Conservation (phyloP, 2,888 invertebrate genomes). For the Drosophila fungiperda region DNA sequence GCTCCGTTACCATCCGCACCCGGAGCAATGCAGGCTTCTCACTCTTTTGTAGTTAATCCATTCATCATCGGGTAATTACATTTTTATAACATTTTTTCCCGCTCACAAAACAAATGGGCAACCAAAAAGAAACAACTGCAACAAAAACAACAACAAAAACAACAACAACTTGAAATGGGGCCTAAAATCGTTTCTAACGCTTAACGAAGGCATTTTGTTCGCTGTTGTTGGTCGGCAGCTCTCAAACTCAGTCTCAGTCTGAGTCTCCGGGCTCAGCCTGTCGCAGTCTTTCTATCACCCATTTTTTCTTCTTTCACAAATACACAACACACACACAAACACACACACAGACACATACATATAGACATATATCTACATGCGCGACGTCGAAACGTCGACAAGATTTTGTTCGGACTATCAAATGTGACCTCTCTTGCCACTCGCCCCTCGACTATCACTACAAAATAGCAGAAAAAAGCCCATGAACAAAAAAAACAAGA, state of each 20-base stretch:
- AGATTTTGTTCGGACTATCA: slow-evolving; percentile 75
- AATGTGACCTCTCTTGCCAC: slow-evolving; percentile 75
- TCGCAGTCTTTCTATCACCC: slow-evolving; percentile 62
- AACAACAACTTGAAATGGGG: slow-evolving; percentile 46
- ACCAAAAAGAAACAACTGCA: slow-evolving; percentile 54
- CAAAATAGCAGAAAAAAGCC: slow-evolving; percentile 48
- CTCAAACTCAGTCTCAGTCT: slow-evolving; percentile 31
- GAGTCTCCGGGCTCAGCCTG: slow-evolving; percentile 22
- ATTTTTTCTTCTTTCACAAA: slow-evolving; percentile 53
- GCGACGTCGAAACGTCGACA: slow-evolving; percentile 61
- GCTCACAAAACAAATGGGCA: slow-evolving; percentile 75
- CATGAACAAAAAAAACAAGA: slow-evolving; percentile 29
- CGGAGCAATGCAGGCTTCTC: slow-evolving; percentile 69
- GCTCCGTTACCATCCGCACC: slow-evolving; percentile 59
- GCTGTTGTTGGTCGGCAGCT: slow-evolving; percentile 62
- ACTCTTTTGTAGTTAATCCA: slow-evolving; percentile 79
- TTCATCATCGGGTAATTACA: slow-evolving; percentile 81
- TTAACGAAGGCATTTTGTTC: slow-evolving; percentile 80
- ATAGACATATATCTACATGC: slow-evolving; percentile 17
- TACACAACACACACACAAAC: slow-evolving; percentile 18
- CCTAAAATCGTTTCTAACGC: slow-evolving; percentile 73
- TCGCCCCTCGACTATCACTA: slow-evolving; percentile 46
- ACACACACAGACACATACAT: slow-evolving; percentile 34
- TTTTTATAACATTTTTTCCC: slow-evolving; percentile 78
- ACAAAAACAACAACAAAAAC: slow-evolving; percentile 49